phyloP scores from a whole-genome alignment of 1,140 invertebrate genomes.

The Archegozetes longisetosus region DNA sequence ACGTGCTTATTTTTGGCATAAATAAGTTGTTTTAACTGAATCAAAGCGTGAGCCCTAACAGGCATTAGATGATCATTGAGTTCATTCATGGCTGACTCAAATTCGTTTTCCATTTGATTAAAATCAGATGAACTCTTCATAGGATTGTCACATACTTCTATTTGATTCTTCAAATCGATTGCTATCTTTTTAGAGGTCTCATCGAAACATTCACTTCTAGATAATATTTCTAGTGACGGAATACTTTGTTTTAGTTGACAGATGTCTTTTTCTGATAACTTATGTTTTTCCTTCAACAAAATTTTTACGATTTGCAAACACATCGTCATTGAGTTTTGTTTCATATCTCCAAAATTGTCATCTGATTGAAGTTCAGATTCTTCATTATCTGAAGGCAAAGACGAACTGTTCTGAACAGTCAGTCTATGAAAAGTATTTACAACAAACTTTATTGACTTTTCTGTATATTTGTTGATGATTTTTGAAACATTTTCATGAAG shows the following conservation, averaged over 20 bases:
- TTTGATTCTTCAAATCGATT: neutral
- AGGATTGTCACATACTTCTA: neutral
- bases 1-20: constrained; percentile 43
- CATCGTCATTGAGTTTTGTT: neutral
- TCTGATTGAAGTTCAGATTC: too few relatives aligned
- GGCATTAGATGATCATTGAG: constrained; percentile 55
- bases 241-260: neutral
- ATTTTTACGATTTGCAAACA: neutral
- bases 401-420: neutral
- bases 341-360: neutral
- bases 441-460: neutral
- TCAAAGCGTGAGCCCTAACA: constrained; percentile 56
- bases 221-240: neutral
- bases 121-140: neutral
- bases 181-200: neutral
- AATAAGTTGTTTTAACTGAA: constrained; percentile 51
- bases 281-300: neutral
- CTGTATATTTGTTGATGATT: neutral
- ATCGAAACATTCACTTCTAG: neutral
- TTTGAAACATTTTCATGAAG: neutral
- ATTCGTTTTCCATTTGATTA: constrained; percentile 6
- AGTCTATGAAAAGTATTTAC: neutral
- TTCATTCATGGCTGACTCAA: constrained; percentile 40
- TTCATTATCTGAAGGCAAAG: neutral
- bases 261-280: neutral